Evolutionary conservation across 2,113 vertebrate species (phyloP).

Genomic region (Cichladusa arquata): DNA sequence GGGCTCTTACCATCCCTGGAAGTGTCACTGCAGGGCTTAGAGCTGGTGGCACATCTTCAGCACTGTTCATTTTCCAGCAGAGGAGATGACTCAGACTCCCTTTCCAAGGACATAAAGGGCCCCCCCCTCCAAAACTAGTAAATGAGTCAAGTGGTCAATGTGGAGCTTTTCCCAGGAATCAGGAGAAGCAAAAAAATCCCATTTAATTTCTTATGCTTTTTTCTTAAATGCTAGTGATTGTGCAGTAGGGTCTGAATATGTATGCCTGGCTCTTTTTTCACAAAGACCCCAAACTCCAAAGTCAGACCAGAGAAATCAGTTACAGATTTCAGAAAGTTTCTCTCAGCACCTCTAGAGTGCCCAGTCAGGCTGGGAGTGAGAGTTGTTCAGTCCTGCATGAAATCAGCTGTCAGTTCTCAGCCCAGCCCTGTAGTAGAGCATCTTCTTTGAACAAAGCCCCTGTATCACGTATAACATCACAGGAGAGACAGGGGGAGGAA

Average conservation of each 20-base stretch:
- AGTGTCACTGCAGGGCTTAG: neutral
- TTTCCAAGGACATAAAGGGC: neutral
- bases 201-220: neutral
- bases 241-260: neutral
- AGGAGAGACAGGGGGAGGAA: neutral
- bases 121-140: neutral
- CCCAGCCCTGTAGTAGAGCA: neutral
- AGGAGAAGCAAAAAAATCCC: neutral
- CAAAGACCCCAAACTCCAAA: neutral
- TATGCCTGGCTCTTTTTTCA: neutral
- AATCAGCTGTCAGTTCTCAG: neutral
- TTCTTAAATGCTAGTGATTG: neutral
- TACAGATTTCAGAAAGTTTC: neutral
- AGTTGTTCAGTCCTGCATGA: neutral
- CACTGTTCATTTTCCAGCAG: neutral
- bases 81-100: neutral
- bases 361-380: neutral
- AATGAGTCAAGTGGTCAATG: neutral
- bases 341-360: neutral
- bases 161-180: neutral
- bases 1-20: neutral
- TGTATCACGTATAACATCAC: rapidly evolving
- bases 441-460: neutral
- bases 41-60: neutral
- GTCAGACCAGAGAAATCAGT: neutral